Evolutionary conservation across 2,113 vertebrate genomes (phyloP).

Genomic region (Macroglossus sobrinus): DNA sequence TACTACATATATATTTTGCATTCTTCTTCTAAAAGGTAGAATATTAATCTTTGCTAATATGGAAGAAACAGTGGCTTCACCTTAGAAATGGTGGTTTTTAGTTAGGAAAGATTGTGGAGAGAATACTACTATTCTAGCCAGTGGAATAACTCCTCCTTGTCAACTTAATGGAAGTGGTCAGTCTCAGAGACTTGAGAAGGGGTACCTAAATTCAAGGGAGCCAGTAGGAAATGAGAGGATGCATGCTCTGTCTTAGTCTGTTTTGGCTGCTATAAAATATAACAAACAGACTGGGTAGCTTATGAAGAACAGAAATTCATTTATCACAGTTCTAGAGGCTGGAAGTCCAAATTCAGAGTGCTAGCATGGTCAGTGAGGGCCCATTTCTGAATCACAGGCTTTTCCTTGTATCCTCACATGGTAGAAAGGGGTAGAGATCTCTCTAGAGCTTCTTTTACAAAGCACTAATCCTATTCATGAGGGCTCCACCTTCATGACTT

Average conservation of each 20-base stretch:
- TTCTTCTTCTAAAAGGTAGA: not conserved
- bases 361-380: not conserved
- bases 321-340: not conserved
- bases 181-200: not conserved
- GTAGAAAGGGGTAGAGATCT: not conserved
- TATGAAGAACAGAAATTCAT: not conserved
- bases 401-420: not conserved
- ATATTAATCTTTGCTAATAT: not conserved
- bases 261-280: not conserved
- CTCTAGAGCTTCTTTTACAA: not conserved
- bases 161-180: not conserved
- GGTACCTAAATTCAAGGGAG: not conserved
- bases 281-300: not conserved
- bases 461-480: not conserved
- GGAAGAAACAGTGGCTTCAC: not conserved
- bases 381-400: too few relatives aligned
- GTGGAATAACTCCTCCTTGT: not conserved
- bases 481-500: not conserved
- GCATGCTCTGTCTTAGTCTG: not conserved
- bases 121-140: not conserved
- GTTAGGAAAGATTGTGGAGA: not conserved
- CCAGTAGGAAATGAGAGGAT: not conserved
- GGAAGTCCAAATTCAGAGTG: not conserved
- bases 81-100: not conserved
- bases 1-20: too few relatives aligned